Evolutionary conservation across 1,140 invertebrate genomes (phyloP).

Genomic region (Calephelis nemesis): DNA sequence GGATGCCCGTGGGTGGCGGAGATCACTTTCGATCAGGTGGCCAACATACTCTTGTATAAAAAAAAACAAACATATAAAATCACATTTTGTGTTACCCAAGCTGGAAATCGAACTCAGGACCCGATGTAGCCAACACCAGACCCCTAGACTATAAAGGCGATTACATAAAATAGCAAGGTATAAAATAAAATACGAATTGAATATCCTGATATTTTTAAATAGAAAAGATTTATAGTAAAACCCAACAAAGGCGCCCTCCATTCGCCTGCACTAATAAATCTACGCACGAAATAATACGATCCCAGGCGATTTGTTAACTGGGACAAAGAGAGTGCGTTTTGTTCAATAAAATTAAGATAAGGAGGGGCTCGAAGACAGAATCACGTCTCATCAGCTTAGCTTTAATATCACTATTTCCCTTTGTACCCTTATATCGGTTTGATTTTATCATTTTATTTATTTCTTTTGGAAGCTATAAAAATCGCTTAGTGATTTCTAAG

Average conservation of each 20-base stretch:
- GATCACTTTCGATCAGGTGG: too few relatives aligned
- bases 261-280: conserved; percentile 66
- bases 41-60: too few relatives aligned
- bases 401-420: conserved; percentile 12
- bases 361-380: conserved; percentile 21
- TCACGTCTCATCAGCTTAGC: conserved; percentile 14
- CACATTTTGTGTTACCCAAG: too few relatives aligned
- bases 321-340: conserved; percentile 53
- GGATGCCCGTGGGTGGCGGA: too few relatives aligned
- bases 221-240: conserved; percentile 60
- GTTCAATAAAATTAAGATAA: conserved; percentile 53
- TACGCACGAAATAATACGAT: conserved; percentile 70
- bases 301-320: conserved; percentile 62
- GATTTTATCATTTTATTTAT: conserved; percentile 5
- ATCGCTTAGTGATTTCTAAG: too few relatives aligned
- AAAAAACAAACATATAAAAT: too few relatives aligned
- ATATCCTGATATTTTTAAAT: neutral
- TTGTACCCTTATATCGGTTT: conserved; percentile 8
- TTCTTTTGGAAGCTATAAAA: neutral
- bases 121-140: too few relatives aligned
- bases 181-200: too few relatives aligned
- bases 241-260: conserved; percentile 62
- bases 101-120: too few relatives aligned
- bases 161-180: too few relatives aligned
- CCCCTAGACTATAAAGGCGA: too few relatives aligned